Evolutionary conservation across 2,797 vertebrate genomes (phyloP).

Genomic region (Jordanella pulchra): DNA sequence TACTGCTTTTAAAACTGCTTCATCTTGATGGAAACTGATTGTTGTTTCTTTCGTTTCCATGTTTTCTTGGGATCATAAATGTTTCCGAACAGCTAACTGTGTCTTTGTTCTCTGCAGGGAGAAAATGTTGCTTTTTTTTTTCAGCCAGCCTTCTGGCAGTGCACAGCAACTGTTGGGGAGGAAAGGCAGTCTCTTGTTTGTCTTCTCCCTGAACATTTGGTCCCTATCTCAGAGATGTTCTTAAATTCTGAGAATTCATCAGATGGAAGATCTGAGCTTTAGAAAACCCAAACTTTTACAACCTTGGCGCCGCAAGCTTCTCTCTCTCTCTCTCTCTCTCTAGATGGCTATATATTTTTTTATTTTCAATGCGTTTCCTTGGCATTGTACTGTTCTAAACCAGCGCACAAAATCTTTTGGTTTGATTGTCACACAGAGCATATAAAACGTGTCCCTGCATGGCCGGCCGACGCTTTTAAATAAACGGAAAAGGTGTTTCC

Average conservation of each 20-base stretch:
- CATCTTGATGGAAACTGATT: background rate
- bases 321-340: background rate
- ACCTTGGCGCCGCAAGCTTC: background rate
- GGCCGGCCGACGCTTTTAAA: background rate
- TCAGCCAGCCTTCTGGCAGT: background rate
- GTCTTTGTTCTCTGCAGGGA: background rate
- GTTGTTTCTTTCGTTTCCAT: background rate
- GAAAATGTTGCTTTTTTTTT: background rate
- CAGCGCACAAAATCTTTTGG: constrained; percentile 13
- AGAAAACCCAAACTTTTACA: background rate
- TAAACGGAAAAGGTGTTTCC: constrained; percentile 7
- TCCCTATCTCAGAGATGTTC: background rate
- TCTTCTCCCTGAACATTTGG: background rate
- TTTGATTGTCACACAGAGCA: constrained; percentile 12
- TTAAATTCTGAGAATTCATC: background rate
- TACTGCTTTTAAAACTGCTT: background rate
- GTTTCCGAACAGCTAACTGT: background rate
- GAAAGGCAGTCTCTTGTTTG: background rate
- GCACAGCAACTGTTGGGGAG: background rate
- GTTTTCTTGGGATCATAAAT: background rate
- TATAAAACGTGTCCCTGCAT: constrained; percentile 29
- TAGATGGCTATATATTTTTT: background rate
- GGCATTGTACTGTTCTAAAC: background rate
- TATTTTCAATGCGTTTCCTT: background rate
- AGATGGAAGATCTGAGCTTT: background rate